phyloP scores from a whole-genome alignment of 2,888 invertebrate species.

The Ariolimax columbianus region DNA sequence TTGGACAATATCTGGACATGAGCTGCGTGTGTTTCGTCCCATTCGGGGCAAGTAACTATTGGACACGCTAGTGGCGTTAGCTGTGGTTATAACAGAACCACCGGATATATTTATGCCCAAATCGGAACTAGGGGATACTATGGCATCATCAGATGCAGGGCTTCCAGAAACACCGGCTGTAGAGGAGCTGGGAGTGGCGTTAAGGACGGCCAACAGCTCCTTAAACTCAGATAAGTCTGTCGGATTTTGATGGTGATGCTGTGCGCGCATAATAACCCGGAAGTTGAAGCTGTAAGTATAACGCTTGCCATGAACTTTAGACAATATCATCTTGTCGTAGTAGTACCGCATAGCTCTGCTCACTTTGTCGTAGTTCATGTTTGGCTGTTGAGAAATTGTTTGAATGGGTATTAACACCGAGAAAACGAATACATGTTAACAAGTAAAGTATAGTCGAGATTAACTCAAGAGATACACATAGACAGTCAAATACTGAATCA shows the following conservation, averaged over 20 bases:
- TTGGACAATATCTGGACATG: neutral
- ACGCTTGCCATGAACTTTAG: slow-evolving; percentile 75
- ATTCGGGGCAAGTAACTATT: no score
- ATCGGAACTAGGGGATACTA: neutral
- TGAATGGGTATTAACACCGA: no score
- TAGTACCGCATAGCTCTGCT: slow-evolving; percentile 77
- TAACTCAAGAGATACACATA: neutral
- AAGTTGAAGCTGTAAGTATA: slow-evolving; percentile 71
- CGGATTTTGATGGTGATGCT: slow-evolving; percentile 42
- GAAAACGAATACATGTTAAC: neutral
- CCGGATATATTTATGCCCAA: neutral
- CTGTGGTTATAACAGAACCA: no score
- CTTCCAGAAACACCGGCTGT: neutral
- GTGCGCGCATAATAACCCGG: slow-evolving; percentile 53
- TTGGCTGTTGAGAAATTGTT: slow-evolving; percentile 62
- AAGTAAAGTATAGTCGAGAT: no score
- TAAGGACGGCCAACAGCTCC: slow-evolving; percentile 46
- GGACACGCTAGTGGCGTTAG: no score
- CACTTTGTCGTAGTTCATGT: slow-evolving; percentile 76
- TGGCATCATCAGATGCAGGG: neutral
- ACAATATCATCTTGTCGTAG: slow-evolving; percentile 78
- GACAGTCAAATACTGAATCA: no score
- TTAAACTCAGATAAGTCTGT: slow-evolving; percentile 49
- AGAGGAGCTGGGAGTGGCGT: slow-evolving; percentile 24
- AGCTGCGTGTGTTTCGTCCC: neutral